These are phyloP conservation scores for Pseudococcus viburni DNA, from an alignment of 2,888 invertebrate genomes.

Conservation along the genomic window DNA sequence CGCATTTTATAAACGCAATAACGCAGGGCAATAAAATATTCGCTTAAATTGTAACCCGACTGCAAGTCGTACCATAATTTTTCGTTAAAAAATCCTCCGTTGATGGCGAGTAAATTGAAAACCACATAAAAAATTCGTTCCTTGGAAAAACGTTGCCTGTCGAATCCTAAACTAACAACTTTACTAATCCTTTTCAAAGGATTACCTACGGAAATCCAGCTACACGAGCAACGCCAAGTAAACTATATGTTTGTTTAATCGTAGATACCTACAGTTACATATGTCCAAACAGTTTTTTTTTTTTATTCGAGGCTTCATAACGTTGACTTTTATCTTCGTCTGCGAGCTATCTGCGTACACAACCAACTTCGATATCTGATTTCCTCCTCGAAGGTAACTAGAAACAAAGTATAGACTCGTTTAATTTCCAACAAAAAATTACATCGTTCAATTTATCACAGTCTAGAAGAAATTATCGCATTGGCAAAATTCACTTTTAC, in stretches of 20 bases:
- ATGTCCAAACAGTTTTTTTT: not conserved
- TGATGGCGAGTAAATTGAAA: conserved; percentile 54
- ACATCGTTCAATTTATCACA: conserved; percentile 24
- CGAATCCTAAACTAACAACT: conserved; percentile 56
- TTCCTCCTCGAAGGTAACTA: not conserved
- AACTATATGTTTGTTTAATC: conserved; percentile 43
- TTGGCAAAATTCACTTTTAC: conserved; percentile 13
- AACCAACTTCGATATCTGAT: not conserved
- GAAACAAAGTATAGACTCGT: not conserved
- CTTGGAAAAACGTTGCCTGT: conserved; percentile 11
- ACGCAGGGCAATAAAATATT: conserved; percentile 49
- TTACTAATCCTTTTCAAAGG: conserved; percentile 48
- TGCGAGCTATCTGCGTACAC: not conserved
- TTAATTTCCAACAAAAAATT: not conserved
- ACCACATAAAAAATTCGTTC: conserved; percentile 42
- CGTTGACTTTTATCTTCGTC: not conserved
- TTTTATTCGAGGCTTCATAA: not conserved
- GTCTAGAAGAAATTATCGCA: conserved; percentile 21
- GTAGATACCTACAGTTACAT: not conserved
- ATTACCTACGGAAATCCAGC: conserved; percentile 51
- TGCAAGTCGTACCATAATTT: conserved; percentile 18
- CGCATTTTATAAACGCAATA: conserved; percentile 21
- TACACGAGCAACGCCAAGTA: conserved; percentile 7
- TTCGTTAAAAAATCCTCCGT: conserved; percentile 36
- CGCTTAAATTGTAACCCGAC: conserved; percentile 3